Evolutionary conservation across 2,113 vertebrate genomes (phyloP), one percentile per base, ranked within the genome.

Genomic region (Porphyrio hochstetteri): DNA sequence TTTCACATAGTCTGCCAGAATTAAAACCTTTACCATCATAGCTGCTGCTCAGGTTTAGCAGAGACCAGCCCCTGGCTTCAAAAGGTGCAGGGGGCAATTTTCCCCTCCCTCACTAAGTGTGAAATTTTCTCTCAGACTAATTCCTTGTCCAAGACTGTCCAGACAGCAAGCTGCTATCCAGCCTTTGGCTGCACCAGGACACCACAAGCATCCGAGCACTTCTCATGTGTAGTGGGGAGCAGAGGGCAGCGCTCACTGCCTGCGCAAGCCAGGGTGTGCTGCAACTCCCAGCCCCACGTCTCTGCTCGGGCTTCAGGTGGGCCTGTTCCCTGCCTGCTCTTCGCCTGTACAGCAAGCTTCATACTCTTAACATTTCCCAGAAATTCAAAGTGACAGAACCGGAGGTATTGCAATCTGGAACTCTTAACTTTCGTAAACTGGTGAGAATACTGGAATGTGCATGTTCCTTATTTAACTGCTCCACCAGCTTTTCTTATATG

Each of bases 381-480:
- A 98, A 98, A 98, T 98, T 97, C 96, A 97, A 95, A 96, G 96
- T 97, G 98, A 98, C 98, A 98, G 95, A 97, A 97, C 95, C 82
- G 80, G 97, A 98, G 97, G 96, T 97, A 90, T 94, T 89, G 96
- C 96, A 97, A 97, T 98, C 97, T 98, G 98, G 96, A 98, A 96
- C 96, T 97, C 96, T 97, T 98, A 98, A 96, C 92, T 97, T 98
- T 96, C 61, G 53, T 97, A 97, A 98, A 97, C 97, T 97, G 97
- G 96, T 94, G 96, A 98, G 97, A 97, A 97, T 95, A 95, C 80
- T 94, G 97, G 97, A 98, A 98, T 98, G 98, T 89, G 88, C 82
- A 95, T 96, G 86, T 91, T 97, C 96, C 95, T 97, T 94, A 93
- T 96, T 97, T 98, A 98, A 98, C 44, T 92, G 95, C 96, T 97